These are phyloP conservation scores for Lampris megalopsis DNA, from an alignment of 2,113 vertebrate species.

Conservation along the genomic window DNA sequence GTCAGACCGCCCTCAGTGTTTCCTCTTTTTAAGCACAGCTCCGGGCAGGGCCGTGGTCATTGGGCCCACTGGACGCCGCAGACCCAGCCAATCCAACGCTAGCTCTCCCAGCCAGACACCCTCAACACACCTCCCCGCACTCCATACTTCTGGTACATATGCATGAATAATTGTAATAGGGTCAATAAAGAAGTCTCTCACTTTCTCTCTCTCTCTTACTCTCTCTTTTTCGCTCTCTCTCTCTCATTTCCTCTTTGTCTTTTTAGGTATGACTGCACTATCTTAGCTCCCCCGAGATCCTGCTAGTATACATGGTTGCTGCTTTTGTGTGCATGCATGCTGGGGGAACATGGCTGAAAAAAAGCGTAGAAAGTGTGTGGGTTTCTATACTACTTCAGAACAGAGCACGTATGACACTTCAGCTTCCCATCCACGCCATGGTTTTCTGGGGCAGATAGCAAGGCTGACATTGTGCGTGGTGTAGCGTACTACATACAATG, in stretches of 20 bases:
- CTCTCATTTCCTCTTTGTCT: background rate
- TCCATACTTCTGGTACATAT: too few relatives aligned
- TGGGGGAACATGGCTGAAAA: slow-evolving; percentile 31
- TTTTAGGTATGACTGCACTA: background rate
- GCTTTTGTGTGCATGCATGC: background rate
- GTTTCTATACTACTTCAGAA: slow-evolving; percentile 8
- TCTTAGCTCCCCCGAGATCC: background rate
- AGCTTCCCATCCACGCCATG: slow-evolving; percentile 6
- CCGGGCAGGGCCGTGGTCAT: too few relatives aligned
- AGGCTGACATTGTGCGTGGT: background rate
- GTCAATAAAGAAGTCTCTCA: too few relatives aligned
- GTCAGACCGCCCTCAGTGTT: too few relatives aligned
- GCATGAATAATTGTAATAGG: too few relatives aligned
- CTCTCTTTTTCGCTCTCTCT: background rate
- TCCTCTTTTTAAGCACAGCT: too few relatives aligned
- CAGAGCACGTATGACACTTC: slow-evolving; percentile 4
- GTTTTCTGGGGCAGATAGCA: slow-evolving; percentile 18
- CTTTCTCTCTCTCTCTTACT: background rate
- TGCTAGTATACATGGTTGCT: background rate
- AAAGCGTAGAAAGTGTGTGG: slow-evolving; percentile 11
- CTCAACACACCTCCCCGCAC: too few relatives aligned
- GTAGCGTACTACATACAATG: background rate
- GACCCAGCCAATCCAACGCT: too few relatives aligned
- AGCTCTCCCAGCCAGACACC: too few relatives aligned
- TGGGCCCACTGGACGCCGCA: too few relatives aligned